Evolutionary conservation across 2,888 invertebrate species (phyloP).

Genomic region (Stomorhina lunata): DNA sequence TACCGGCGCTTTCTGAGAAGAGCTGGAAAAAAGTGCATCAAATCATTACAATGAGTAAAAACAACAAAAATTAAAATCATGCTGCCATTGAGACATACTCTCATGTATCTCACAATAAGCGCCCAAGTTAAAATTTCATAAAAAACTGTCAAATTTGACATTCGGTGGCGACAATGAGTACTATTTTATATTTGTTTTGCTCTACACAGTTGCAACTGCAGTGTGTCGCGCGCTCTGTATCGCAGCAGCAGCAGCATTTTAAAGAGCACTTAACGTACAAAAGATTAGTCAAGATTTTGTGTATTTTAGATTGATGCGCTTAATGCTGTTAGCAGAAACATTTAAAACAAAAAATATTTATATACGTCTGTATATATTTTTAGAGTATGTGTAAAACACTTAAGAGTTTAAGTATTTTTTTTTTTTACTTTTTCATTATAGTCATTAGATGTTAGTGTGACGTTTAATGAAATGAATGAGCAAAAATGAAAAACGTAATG

Average conservation of each 20-base stretch:
- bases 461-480: slow-evolving; percentile 35
- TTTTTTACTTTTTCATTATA: slow-evolving; percentile 17
- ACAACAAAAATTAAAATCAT: slow-evolving; percentile 3
- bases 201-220: slow-evolving; percentile 32
- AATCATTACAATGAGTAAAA: slow-evolving; percentile 12
- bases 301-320: slow-evolving; percentile 17
- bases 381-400: slow-evolving; percentile 17
- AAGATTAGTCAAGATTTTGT: slow-evolving; percentile 59
- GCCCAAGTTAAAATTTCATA: slow-evolving; percentile 18
- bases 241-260: slow-evolving; percentile 36
- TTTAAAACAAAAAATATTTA: not conserved
- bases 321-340: not conserved
- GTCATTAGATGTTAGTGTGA: slow-evolving; percentile 41
- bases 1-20: slow-evolving; percentile 49
- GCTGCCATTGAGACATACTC: not conserved
- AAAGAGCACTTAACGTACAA: slow-evolving; percentile 45
- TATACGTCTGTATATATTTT: not conserved
- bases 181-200: slow-evolving; percentile 44
- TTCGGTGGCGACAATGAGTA: slow-evolving; percentile 67
- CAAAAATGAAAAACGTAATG: not conserved
- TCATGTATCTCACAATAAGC: not conserved
- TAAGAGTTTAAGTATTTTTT: slow-evolving; percentile 32
- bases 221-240: too few relatives aligned
- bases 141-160: slow-evolving; percentile 68
- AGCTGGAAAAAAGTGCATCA: not conserved